Evolutionary conservation across 2,113 vertebrate species (phyloP).

Genomic region (Calidris pygmaea): DNA sequence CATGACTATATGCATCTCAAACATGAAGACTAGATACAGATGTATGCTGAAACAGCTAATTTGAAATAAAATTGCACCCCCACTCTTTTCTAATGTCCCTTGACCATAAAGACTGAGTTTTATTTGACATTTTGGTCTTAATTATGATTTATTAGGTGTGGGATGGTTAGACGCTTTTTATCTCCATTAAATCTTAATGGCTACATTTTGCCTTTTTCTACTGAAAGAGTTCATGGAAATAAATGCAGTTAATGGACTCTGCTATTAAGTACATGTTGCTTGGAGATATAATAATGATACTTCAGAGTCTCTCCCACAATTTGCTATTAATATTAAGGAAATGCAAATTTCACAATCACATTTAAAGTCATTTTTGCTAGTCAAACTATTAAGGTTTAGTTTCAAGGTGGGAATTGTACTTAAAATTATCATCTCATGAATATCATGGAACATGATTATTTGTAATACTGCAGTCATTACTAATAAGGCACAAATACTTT

Average conservation of each 20-base stretch:
- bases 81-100: not conserved
- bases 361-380: slow-evolving; percentile 43
- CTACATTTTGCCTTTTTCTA: slow-evolving; percentile 42
- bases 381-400: slow-evolving; percentile 50
- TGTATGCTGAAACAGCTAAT: not conserved
- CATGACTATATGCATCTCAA: not conserved
- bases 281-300: slow-evolving; percentile 58
- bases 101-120: slow-evolving; percentile 16
- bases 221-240: slow-evolving; percentile 37
- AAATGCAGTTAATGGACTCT: slow-evolving; percentile 42
- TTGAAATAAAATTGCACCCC: not conserved
- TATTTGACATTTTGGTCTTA: slow-evolving; percentile 22
- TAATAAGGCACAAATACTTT: not conserved
- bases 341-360: slow-evolving; percentile 57
- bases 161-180: not conserved
- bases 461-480: not conserved
- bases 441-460: slow-evolving; percentile 35
- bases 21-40: not conserved
- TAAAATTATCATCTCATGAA: slow-evolving; percentile 49
- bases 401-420: slow-evolving; percentile 37
- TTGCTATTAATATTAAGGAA: slow-evolving; percentile 56
- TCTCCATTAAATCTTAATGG: slow-evolving; percentile 48
- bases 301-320: slow-evolving; percentile 56
- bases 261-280: slow-evolving; percentile 55
- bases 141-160: slow-evolving; percentile 38